Percentiles rank a stretch among this genome's conserved stretches.
These are phyloP conservation scores for Oncorhynchus gorbuscha DNA, from an alignment of 2,113 vertebrate species.

Conservation along the genomic window DNA sequence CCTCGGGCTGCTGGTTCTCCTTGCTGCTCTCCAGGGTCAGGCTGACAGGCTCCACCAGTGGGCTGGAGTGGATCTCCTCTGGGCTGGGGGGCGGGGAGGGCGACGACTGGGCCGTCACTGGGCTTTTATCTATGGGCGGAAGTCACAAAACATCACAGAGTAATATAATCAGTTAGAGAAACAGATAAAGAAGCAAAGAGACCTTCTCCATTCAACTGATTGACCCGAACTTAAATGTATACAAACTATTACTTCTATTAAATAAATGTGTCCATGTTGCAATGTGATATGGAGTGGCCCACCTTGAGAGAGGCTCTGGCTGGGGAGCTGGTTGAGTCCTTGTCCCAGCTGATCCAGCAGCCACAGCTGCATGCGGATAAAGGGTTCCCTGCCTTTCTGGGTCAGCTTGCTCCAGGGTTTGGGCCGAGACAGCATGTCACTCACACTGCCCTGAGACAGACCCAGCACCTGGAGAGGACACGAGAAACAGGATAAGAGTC, in stretches of 20 bases:
- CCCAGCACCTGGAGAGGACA: constrained; percentile 82
- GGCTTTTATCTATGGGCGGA: constrained; percentile 74
- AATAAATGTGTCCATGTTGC: not conserved
- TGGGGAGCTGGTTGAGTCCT: constrained; percentile 77
- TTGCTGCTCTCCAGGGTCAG: constrained; percentile 91
- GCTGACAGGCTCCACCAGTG: constrained; percentile 82
- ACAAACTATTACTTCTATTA: not conserved
- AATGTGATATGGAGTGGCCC: constrained; percentile 41
- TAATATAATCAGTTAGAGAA: not conserved
- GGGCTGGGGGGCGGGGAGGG: constrained; percentile 81
- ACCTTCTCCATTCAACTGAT: too few species aligned
- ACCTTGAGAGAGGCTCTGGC: constrained; percentile 79
- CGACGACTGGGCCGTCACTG: constrained; percentile 78
- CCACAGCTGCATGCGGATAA: constrained; percentile 99
- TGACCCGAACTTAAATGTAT: not conserved
- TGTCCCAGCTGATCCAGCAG: constrained; percentile 91
- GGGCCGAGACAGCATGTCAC: constrained; percentile 96
- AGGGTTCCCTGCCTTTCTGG: constrained; percentile 96
- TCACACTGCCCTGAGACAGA: constrained; percentile 96
- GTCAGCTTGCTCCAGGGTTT: constrained; percentile 99
- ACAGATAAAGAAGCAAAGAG: not conserved
- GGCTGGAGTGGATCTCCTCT: constrained; percentile 76
- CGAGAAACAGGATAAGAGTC: not conserved
- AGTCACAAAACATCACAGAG: not conserved
- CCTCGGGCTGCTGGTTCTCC: constrained; percentile 93